Conservation (phyloP, 2,888 invertebrate genomes). For the Malthinus seriepunctatus region DNA sequence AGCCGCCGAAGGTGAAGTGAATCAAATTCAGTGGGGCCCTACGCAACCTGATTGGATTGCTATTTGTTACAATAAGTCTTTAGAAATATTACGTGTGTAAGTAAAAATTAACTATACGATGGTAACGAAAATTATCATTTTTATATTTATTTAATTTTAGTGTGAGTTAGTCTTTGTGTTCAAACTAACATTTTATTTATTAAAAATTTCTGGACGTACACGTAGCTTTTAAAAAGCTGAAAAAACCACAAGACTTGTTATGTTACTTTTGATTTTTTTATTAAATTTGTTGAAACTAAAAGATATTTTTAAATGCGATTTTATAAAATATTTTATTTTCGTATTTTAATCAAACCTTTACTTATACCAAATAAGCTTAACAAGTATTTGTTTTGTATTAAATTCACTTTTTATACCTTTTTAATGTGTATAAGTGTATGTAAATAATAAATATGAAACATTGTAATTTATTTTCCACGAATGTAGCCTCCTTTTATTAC, state of each 20-base stretch:
- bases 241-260: neutral
- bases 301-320: neutral
- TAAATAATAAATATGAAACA: constrained; percentile 2
- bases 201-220: constrained; percentile 1
- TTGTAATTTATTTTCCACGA: constrained; percentile 2
- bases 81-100: constrained; percentile 97
- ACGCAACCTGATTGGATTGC: constrained; percentile 99
- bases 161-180: constrained; percentile 6
- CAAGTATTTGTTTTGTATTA: neutral
- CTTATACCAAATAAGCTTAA: neutral
- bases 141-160: constrained; percentile 4
- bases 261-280: too few relatives aligned
- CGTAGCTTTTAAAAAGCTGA: neutral
- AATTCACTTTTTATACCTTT: neutral
- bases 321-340: too few relatives aligned
- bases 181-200: constrained; percentile 1
- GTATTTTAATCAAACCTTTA: neutral
- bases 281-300: neutral
- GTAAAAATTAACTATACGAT: neutral
- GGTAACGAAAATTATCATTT: neutral
- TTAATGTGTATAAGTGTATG: neutral
- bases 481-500: neutral
- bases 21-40: constrained; percentile 99
- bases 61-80: constrained; percentile 97
- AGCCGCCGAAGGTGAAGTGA: constrained; percentile 97